Conservation (phyloP, 1,140 invertebrate species). For the Pteromalus puparum region DNA sequence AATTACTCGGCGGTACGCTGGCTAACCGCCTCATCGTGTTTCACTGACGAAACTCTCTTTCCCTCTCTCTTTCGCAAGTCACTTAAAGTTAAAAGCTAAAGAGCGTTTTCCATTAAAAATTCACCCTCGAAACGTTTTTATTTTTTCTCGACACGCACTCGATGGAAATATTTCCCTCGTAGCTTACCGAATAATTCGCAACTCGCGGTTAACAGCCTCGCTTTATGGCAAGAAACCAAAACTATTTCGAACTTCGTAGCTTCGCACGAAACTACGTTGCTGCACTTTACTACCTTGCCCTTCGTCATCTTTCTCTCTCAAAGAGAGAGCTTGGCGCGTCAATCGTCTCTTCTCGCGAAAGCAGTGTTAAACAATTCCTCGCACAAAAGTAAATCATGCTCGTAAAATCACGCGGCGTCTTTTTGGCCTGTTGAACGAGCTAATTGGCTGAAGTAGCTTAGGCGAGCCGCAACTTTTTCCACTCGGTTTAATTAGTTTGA, state of each 20-base stretch:
- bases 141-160: background rate
- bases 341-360: background rate
- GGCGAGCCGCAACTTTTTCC: slow-evolving; percentile 13
- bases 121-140: background rate
- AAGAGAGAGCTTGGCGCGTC: background rate
- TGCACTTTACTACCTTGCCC: background rate
- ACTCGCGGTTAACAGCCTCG: background rate
- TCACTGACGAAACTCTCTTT: background rate
- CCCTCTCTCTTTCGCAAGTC: background rate
- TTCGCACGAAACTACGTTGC: background rate
- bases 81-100: background rate
- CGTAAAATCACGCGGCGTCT: background rate
- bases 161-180: background rate
- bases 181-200: background rate
- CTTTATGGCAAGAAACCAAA: background rate
- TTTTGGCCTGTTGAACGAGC: background rate
- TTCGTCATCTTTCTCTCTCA: background rate
- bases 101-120: background rate
- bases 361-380: background rate
- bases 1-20: background rate
- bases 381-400: background rate
- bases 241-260: background rate
- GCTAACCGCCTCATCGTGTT: background rate
- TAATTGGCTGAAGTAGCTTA: background rate
- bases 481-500: slow-evolving; percentile 38